Evolutionary conservation across 2,888 invertebrate genomes (phyloP), one percentile per base, ranked within the genome.

Genomic region (Tetheella fluctuosa): DNA sequence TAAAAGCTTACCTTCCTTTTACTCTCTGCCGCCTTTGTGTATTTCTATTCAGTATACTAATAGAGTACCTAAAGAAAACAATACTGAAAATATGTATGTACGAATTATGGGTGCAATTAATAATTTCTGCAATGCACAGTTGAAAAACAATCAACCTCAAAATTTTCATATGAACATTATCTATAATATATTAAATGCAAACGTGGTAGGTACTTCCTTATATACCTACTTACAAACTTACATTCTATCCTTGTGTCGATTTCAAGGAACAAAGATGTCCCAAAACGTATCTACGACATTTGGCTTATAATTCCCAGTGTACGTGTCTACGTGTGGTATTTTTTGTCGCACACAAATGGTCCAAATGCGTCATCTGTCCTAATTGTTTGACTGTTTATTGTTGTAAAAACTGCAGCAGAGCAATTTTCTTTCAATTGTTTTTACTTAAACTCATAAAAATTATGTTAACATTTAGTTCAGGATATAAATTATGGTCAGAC

Each of bases 351-450:
- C 59, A 53, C 72, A 77, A 81, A 79, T 79, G 77, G 79, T 63
- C 67, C 62, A 68, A 74, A 68, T 79, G 77, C 81, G 84, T 86
- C 88, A 81, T 88, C 84, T 79, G 84, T 84, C 84, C 85, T 86
- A 86, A 89, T 90, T 88, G 84, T 86, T 82, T 87, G 82, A 87
- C 84, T 86, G 83, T 79, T 81, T 79, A 78, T 82, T 81, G 78
- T 83, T 69, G 65, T 68, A 76, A 76, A 74, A 74, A 74, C 64
- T 59, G 62, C 64, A 67, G 60, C 60, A 57, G 60, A 67, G 67
- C 62, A 64, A 59, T 58, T 67, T 59, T 59, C 57, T 69, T 71
- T 71, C 69, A 65, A 64, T 59, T 62, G 65, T 64, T 57, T n/a
- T 68, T 54, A 59, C 68, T 67, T 67, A 68, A 62, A 69, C 64